Evolutionary conservation across 92 coral and sea anemone genomes (phyloP).

Genomic region (Porites rus): DNA sequence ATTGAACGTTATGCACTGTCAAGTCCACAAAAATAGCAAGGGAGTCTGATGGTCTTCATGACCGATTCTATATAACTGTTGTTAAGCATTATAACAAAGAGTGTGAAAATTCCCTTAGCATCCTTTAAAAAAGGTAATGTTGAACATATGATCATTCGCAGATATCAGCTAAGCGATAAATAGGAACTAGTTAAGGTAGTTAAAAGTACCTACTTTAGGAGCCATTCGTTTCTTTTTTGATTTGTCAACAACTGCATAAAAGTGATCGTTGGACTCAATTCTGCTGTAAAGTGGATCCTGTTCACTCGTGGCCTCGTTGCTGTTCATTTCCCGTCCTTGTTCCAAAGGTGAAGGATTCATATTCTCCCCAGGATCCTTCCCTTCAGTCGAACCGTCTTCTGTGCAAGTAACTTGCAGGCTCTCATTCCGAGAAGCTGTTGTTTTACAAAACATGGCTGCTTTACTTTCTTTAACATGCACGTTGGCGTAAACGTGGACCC

Average conservation of each 20-base stretch:
- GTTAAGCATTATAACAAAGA: too few relatives aligned
- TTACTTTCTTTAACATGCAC: background rate
- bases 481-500: background rate
- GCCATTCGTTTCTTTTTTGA: background rate
- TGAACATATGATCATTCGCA: too few relatives aligned
- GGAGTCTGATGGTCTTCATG: too few relatives aligned
- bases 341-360: background rate
- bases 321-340: background rate
- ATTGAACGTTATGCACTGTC: too few relatives aligned
- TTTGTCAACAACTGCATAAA: background rate
- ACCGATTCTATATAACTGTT: too few relatives aligned
- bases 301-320: background rate
- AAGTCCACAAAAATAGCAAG: too few relatives aligned
- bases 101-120: too few relatives aligned
- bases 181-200: too few relatives aligned
- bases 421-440: background rate
- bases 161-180: too few relatives aligned
- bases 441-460: background rate
- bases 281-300: background rate
- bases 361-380: background rate
- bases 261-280: background rate
- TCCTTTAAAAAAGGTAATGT: too few relatives aligned
- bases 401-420: background rate
- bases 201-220: background rate
- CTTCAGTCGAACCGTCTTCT: background rate